These are phyloP conservation scores for Phaedon cochleariae DNA, from an alignment of 2,888 invertebrate species.

Conservation along the genomic window DNA sequence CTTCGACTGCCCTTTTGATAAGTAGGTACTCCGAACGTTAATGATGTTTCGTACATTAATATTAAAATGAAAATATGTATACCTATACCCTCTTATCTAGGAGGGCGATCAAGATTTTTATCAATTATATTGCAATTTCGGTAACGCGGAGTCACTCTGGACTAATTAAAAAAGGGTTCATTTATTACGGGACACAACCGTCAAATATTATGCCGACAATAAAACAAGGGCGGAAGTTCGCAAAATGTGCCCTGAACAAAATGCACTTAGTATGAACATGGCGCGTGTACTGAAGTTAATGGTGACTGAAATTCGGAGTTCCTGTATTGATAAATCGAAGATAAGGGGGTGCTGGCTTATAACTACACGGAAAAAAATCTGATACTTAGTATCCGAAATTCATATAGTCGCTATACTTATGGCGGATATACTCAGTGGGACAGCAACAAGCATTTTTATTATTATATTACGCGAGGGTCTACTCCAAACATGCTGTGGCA, in stretches of 20 bases:
- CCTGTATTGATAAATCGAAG: too few species aligned
- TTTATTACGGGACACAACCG: not conserved
- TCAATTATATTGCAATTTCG: not conserved
- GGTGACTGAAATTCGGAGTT: too few species aligned
- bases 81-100: not conserved
- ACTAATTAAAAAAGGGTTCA: not conserved
- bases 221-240: not conserved
- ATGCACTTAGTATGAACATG: not conserved
- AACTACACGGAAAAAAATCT: too few species aligned
- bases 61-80: not conserved
- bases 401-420: too few species aligned
- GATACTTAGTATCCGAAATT: too few species aligned
- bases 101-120: not conserved
- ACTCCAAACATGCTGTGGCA: too few species aligned
- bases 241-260: not conserved
- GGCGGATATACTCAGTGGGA: too few species aligned
- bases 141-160: not conserved
- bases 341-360: too few species aligned
- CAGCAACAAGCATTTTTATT: too few species aligned
- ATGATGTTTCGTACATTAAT: not conserved
- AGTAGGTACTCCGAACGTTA: not conserved
- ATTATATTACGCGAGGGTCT: too few species aligned
- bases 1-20: not conserved
- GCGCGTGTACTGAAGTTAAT: not conserved
- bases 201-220: not conserved